Percentiles rank a stretch among this genome's conserved stretches.
These are phyloP conservation scores for Caenorhabditis japonica DNA, from an alignment of 2,888 invertebrate genomes.

Conservation along the genomic window DNA sequence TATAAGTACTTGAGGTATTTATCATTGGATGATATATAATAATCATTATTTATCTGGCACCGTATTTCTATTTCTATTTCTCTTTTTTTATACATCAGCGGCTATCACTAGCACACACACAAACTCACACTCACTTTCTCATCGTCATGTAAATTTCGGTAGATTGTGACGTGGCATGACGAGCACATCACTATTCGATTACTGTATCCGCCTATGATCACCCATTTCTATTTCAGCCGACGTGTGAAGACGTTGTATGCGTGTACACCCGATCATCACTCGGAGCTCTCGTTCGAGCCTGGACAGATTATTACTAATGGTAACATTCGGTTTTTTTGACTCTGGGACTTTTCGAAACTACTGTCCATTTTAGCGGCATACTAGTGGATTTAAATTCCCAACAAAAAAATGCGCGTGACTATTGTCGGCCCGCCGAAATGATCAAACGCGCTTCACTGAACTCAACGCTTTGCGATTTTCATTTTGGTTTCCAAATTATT, in stretches of 20 bases:
- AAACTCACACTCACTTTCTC: slow-evolving; percentile 9
- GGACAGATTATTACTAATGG: slow-evolving; percentile 98
- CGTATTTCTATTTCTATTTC: slow-evolving; percentile 13
- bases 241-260: slow-evolving; percentile 94
- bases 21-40: background rate
- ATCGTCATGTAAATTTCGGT: slow-evolving; percentile 5
- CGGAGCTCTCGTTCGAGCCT: slow-evolving; percentile 96
- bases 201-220: background rate
- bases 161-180: slow-evolving; percentile 44
- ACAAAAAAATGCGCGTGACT: too few species aligned
- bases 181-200: slow-evolving; percentile 22
- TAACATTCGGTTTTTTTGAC: too few species aligned
- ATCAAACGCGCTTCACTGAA: too few species aligned
- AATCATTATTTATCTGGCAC: background rate
- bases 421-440: too few species aligned
- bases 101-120: slow-evolving; percentile 10
- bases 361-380: too few species aligned
- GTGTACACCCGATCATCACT: slow-evolving; percentile 94
- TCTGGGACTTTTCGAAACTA: too few species aligned
- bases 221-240: slow-evolving; percentile 77
- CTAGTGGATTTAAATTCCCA: too few species aligned
- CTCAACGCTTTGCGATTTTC: too few species aligned
- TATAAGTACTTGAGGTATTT: slow-evolving; percentile 47
- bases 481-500: too few species aligned
- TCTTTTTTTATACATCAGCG: slow-evolving; percentile 3